Percentiles rank a stretch among this genome's conserved stretches.
Evolutionary conservation across 30 jellyfish, hydroid and myxozoan species (phyloP).

Genomic region (Aurelia coerulea): DNA sequence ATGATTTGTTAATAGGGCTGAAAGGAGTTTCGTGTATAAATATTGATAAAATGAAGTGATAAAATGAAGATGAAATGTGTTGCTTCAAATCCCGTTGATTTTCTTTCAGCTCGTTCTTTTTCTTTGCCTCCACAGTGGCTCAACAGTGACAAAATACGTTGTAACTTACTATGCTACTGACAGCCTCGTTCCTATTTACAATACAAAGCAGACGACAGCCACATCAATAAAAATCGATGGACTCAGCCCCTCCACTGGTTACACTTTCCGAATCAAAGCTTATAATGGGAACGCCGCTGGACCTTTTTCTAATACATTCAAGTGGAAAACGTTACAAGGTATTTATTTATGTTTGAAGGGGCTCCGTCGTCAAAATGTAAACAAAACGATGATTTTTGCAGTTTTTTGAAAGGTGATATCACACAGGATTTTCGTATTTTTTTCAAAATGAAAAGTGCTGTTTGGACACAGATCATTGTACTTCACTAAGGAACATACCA

Average conservation of each 20-base stretch:
- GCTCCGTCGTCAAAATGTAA: too few species aligned
- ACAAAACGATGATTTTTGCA: too few species aligned
- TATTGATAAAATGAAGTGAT: too few species aligned
- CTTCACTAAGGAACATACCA: too few species aligned
- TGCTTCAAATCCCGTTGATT: too few species aligned
- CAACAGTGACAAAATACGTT: conserved; percentile 70
- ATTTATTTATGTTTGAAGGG: not conserved
- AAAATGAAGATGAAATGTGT: too few species aligned
- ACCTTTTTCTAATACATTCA: conserved; percentile 29
- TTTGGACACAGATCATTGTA: too few species aligned
- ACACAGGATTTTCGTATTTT: too few species aligned
- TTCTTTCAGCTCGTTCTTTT: not conserved
- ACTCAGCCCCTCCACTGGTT: conserved; percentile 46
- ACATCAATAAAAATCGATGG: conserved; percentile 21
- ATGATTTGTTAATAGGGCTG: too few species aligned
- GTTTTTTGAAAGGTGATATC: too few species aligned
- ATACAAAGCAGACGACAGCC: conserved; percentile 31
- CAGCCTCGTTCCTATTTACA: conserved; percentile 26
- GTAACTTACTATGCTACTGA: conserved; percentile 60
- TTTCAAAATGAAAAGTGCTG: too few species aligned
- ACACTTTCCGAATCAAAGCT: conserved; percentile 67
- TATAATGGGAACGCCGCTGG: conserved; percentile 59
- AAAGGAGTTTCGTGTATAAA: too few species aligned
- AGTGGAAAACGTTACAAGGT: conserved; percentile 52
- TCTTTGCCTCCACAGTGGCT: conserved; percentile 55